Conservation (phyloP, 2,797 vertebrate species). For the Agapornis canus region DNA sequence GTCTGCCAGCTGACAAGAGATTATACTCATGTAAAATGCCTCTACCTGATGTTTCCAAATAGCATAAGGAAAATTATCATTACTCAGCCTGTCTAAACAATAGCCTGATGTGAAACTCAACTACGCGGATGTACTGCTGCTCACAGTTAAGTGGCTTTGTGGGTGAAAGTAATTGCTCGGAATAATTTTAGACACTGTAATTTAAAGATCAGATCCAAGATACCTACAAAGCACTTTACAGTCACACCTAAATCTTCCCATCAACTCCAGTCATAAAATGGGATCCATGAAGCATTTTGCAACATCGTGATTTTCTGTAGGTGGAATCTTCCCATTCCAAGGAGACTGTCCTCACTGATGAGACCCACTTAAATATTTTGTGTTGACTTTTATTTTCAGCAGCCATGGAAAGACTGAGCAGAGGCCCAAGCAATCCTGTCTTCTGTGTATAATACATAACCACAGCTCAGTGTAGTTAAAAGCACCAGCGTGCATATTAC, state of each 20-base stretch:
- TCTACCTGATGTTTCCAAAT: slow-evolving; percentile 10
- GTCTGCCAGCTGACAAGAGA: background rate
- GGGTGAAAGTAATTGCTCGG: slow-evolving; percentile 9
- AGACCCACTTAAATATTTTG: background rate
- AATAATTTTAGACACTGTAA: slow-evolving; percentile 40
- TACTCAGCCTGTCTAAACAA: slow-evolving; percentile 41
- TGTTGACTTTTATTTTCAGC: background rate
- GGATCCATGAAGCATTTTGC: background rate
- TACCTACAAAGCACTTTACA: slow-evolving; percentile 14
- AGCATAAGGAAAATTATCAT: background rate
- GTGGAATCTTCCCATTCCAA: background rate
- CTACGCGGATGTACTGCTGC: background rate
- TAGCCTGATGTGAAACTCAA: background rate
- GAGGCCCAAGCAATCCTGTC: background rate
- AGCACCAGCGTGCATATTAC: background rate
- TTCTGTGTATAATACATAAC: background rate
- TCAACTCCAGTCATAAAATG: background rate
- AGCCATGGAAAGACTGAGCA: background rate
- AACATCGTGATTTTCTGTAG: background rate
- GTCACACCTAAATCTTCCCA: slow-evolving; percentile 38
- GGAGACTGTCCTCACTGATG: background rate
- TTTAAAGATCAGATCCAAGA: slow-evolving; percentile 44
- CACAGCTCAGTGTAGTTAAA: background rate
- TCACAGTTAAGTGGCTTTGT: slow-evolving; percentile 14
- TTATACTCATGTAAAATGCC: background rate